phyloP scores from a whole-genome alignment of 1,140 invertebrate genomes.

The Mesaphorura yosii region DNA sequence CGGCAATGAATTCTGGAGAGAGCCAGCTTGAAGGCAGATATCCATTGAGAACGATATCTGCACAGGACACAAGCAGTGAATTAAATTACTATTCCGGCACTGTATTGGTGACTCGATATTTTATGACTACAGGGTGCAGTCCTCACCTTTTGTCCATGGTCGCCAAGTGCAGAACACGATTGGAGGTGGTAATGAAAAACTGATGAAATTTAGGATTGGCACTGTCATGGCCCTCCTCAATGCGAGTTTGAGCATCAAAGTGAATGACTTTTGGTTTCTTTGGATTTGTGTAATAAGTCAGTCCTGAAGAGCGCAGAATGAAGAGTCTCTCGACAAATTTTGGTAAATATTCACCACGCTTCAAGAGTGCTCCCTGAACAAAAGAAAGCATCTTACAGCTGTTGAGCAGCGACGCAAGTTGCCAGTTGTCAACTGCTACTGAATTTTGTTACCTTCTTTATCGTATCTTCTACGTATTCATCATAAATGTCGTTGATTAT shows the following conservation, averaged over 20 bases:
- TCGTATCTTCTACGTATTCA: constrained; percentile 63
- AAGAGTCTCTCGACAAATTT: constrained; percentile 68
- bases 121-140: too few species aligned
- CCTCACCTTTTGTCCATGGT: constrained; percentile 29
- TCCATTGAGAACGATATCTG: constrained; percentile 29
- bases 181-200: constrained; percentile 50
- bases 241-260: constrained; percentile 51
- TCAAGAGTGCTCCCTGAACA: constrained; percentile 51
- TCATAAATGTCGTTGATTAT: constrained; percentile 62
- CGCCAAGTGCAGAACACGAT: constrained; percentile 51
- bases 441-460: constrained; percentile 54
- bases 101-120: too few species aligned
- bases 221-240: constrained; percentile 46
- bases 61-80: background rate
- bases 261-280: constrained; percentile 54
- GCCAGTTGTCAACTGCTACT: background rate
- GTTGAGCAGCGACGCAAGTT: background rate
- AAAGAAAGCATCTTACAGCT: background rate
- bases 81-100: too few species aligned
- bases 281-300: constrained; percentile 61
- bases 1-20: constrained; percentile 23
- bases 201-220: constrained; percentile 41
- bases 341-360: constrained; percentile 59
- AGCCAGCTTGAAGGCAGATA: constrained; percentile 22
- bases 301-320: constrained; percentile 56